A percentile compares a stretch with the other conserved stretches of the same genome.
These are phyloP conservation scores for Cardiocondyla obscurior DNA, from an alignment of 1,140 invertebrate genomes.

Conservation along the genomic window DNA sequence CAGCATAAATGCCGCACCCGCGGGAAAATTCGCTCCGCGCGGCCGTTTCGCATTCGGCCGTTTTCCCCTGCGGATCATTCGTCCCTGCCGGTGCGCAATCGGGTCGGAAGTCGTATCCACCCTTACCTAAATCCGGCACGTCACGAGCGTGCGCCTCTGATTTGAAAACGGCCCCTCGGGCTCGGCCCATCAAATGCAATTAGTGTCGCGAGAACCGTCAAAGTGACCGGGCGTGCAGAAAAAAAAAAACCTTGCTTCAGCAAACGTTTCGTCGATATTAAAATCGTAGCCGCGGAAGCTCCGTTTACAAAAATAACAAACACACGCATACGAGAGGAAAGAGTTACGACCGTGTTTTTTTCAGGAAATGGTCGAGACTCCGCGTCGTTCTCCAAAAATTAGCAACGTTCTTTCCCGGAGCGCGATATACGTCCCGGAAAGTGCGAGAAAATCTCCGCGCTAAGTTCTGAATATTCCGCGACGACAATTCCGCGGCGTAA, in stretches of 20 bases:
- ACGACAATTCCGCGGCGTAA: constrained; percentile 36
- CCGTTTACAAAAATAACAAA: neutral
- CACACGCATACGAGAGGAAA: neutral
- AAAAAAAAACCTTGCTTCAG: neutral
- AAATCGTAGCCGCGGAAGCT: neutral
- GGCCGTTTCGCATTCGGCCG: constrained; percentile 59
- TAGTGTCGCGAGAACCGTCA: neutral
- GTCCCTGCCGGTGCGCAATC: neutral
- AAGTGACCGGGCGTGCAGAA: neutral
- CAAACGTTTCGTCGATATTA: neutral
- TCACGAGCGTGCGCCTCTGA: neutral
- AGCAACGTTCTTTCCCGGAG: neutral
- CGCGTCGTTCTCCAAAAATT: neutral
- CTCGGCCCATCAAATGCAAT: constrained; percentile 1
- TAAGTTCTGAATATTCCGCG: constrained; percentile 28
- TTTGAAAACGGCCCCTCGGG: constrained; percentile 10
- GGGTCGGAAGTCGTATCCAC: constrained; percentile 7
- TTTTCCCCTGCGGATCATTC: constrained; percentile 43
- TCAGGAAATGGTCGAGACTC: neutral
- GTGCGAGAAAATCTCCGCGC: neutral
- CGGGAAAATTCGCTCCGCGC: constrained; percentile 61
- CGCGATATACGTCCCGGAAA: neutral
- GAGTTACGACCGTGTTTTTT: neutral
- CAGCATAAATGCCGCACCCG: constrained; percentile 36
- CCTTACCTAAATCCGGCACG: neutral